These are phyloP conservation scores for Blera fallax DNA, from an alignment of 2,888 invertebrate species.

Conservation along the genomic window DNA sequence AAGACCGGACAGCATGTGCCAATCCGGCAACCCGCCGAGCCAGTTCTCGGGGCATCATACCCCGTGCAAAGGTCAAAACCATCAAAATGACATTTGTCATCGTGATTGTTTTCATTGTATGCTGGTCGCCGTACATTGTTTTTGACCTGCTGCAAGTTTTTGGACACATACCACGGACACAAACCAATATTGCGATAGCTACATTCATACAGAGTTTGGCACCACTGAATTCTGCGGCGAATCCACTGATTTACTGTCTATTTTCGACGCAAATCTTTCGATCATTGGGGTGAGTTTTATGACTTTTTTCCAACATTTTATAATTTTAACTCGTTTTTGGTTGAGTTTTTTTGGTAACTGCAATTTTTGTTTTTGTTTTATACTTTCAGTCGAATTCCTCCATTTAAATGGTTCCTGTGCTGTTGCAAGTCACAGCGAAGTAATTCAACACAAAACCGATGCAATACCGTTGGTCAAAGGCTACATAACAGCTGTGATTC, in stretches of 20 bases:
- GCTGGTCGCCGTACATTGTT: slow-evolving; percentile 97
- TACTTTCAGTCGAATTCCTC: slow-evolving; percentile 83
- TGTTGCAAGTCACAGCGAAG: slow-evolving; percentile 83
- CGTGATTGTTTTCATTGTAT: slow-evolving; percentile 95
- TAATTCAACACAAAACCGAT: slow-evolving; percentile 79
- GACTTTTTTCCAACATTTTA: background rate
- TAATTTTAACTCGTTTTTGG: background rate
- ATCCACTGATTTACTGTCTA: slow-evolving; percentile 96
- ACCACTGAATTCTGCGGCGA: slow-evolving; percentile 95
- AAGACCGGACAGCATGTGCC: slow-evolving; percentile 78
- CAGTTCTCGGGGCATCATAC: slow-evolving; percentile 95
- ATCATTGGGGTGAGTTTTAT: slow-evolving; percentile 87
- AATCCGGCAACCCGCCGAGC: slow-evolving; percentile 87
- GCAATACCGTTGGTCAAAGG: slow-evolving; percentile 80
- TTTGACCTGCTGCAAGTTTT: slow-evolving; percentile 95
- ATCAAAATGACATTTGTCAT: slow-evolving; percentile 99
- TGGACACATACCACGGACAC: slow-evolving; percentile 89
- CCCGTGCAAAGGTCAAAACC: slow-evolving; percentile 97
- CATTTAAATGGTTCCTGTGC: slow-evolving; percentile 86
- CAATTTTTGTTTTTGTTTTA: slow-evolving; percentile 11
- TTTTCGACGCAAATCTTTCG: slow-evolving; percentile 95
- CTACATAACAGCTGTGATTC: slow-evolving; percentile 81
- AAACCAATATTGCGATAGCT: slow-evolving; percentile 91
- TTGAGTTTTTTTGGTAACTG: background rate
- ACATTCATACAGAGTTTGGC: slow-evolving; percentile 96